Evolutionary conservation across 1,140 invertebrate genomes (phyloP).

Genomic region (Dreissena rostriformis): DNA sequence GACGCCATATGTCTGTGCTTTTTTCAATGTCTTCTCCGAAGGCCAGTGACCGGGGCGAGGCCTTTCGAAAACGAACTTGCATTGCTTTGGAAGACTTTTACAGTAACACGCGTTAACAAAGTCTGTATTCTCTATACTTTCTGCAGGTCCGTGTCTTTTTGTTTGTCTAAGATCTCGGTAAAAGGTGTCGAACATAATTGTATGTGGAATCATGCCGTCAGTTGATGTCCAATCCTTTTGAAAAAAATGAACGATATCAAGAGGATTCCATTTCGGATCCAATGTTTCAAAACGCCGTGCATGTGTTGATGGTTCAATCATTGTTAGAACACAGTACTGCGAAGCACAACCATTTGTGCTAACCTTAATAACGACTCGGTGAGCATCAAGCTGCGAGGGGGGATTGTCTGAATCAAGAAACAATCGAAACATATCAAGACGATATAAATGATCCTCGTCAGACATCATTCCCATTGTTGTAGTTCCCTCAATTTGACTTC

Average conservation of each 20-base stretch:
- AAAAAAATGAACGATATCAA: no score
- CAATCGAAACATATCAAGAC: neutral
- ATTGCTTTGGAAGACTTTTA: slow-evolving; percentile 2
- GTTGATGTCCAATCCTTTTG: no score
- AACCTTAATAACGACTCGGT: neutral
- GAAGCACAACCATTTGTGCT: neutral
- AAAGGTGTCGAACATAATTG: neutral
- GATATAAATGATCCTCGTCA: slow-evolving; percentile 1
- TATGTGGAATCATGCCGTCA: neutral
- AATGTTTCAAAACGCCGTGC: neutral
- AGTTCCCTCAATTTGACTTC: slow-evolving; percentile 15
- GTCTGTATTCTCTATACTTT: neutral
- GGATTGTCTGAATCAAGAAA: neutral
- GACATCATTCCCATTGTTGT: slow-evolving; percentile 18
- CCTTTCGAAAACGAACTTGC: neutral
- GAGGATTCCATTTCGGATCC: neutral
- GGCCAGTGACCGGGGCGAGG: slow-evolving; percentile 5
- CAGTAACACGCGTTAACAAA: neutral
- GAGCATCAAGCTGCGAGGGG: neutral
- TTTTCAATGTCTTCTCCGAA: neutral
- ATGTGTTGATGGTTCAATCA: neutral
- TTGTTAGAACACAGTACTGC: neutral
- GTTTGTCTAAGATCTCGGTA: neutral
- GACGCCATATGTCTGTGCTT: neutral
- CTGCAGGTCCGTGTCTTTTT: neutral